Evolutionary conservation across 2,888 invertebrate genomes (phyloP).

Genomic region (Leucophenga maculata): DNA sequence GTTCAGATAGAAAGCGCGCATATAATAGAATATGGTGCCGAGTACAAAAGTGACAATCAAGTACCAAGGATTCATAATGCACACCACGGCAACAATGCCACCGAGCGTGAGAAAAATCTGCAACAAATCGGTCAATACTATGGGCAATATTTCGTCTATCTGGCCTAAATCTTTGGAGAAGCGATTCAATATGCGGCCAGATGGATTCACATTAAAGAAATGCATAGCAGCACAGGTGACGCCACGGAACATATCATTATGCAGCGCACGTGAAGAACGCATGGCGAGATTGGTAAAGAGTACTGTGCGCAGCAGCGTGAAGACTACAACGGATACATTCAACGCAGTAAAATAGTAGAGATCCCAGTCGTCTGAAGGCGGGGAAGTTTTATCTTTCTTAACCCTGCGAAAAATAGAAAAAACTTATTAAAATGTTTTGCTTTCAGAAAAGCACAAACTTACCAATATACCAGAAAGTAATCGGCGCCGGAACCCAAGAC

Average conservation of each 20-base stretch:
- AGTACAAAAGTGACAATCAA: slow-evolving; percentile 80
- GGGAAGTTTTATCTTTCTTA: slow-evolving; percentile 61
- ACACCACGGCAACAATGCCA: slow-evolving; percentile 78
- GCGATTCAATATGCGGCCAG: slow-evolving; percentile 86
- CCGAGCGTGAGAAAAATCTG: slow-evolving; percentile 85
- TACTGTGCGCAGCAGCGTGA: slow-evolving; percentile 70
- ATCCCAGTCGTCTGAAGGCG: slow-evolving; percentile 57
- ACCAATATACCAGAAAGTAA: slow-evolving; percentile 86
- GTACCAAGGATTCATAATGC: slow-evolving; percentile 14
- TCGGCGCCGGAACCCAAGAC: slow-evolving; percentile 82
- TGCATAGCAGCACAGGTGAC: slow-evolving; percentile 86
- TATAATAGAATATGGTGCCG: slow-evolving; percentile 80
- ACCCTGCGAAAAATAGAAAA: slow-evolving; percentile 51
- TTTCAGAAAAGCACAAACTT: slow-evolving; percentile 36
- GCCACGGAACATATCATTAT: slow-evolving; percentile 86
- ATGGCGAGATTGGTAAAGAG: slow-evolving; percentile 77
- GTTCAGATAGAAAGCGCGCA: slow-evolving; percentile 83
- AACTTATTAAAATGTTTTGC: not conserved
- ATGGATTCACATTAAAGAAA: slow-evolving; percentile 91
- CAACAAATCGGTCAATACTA: slow-evolving; percentile 71
- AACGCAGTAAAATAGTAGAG: slow-evolving; percentile 74
- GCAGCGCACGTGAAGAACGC: slow-evolving; percentile 83
- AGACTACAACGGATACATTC: slow-evolving; percentile 70
- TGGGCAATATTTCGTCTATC: slow-evolving; percentile 72
- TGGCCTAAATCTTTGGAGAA: slow-evolving; percentile 90